Percentiles rank a stretch among this genome's conserved stretches.
Evolutionary conservation across 2,113 vertebrate species (phyloP).

Genomic region (Gorsachius goisagi): DNA sequence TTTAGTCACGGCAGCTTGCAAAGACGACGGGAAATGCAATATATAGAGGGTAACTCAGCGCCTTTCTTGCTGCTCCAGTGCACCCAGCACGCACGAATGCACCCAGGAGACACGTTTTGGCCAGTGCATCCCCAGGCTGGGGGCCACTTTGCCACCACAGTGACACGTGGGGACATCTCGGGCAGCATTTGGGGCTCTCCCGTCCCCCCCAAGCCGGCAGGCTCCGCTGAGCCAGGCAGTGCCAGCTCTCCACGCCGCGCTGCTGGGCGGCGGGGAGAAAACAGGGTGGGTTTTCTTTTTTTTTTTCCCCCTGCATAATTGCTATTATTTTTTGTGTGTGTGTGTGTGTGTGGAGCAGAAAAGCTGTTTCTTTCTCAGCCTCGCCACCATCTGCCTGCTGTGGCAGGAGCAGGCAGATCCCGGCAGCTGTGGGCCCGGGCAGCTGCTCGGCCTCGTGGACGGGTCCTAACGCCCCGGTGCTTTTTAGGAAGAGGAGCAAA

Average conservation of each 20-base stretch:
- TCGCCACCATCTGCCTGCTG: slow-evolving; percentile 39
- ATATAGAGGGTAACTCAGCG: not conserved
- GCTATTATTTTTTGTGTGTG: not conserved
- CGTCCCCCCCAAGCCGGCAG: not conserved
- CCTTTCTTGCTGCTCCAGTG: not conserved
- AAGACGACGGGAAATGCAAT: not conserved
- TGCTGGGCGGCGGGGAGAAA: not conserved
- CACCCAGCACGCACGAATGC: not conserved
- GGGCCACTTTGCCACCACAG: not conserved
- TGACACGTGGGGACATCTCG: not conserved
- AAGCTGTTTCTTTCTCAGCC: slow-evolving; percentile 21
- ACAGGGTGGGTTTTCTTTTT: not conserved
- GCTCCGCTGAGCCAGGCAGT: not conserved
- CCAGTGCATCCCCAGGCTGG: not conserved
- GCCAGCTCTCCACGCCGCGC: not conserved
- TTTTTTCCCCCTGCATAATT: not conserved
- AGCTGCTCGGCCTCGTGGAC: not conserved
- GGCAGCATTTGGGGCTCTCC: not conserved
- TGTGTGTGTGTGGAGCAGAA: not conserved
- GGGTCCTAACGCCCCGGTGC: not conserved
- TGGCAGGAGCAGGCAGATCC: slow-evolving; percentile 3
- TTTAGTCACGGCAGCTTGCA: not conserved
- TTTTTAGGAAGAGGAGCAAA: not conserved
- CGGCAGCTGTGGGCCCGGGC: not conserved
- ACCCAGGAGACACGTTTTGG: rapidly evolving